These are phyloP conservation scores for Phrynosoma platyrhinos DNA, from an alignment of 2,113 vertebrate species.

Conservation along the genomic window DNA sequence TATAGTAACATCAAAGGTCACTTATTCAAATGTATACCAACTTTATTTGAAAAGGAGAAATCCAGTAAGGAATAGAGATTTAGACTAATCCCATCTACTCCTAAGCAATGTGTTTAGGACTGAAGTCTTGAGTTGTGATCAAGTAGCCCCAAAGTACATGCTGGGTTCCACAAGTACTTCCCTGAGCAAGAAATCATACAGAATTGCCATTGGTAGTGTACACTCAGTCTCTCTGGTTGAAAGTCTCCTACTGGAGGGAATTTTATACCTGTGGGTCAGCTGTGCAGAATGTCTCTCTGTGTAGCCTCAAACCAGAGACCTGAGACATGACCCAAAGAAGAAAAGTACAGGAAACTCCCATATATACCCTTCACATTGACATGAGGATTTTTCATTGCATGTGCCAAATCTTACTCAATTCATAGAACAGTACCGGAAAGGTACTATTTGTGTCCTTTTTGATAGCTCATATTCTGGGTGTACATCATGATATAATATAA, in stretches of 20 bases:
- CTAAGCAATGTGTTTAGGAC: not conserved
- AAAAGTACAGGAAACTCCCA: not conserved
- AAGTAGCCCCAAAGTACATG: not conserved
- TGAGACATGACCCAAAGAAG: not conserved
- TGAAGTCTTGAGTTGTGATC: not conserved
- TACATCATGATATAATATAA: not conserved
- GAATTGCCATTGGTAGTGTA: not conserved
- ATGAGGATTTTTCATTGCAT: not conserved
- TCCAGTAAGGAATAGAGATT: not conserved
- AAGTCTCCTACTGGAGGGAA: not conserved
- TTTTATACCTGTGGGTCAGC: not conserved
- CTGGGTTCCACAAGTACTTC: not conserved
- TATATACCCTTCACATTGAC: not conserved
- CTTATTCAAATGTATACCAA: slow-evolving; percentile 31
- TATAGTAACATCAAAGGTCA: slow-evolving; percentile 44
- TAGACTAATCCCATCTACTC: not conserved
- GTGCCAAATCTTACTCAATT: not conserved
- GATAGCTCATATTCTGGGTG: not conserved
- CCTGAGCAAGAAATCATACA: not conserved
- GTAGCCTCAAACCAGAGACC: not conserved
- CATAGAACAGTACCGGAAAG: not conserved
- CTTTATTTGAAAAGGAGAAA: slow-evolving; percentile 24
- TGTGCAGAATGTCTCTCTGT: not conserved
- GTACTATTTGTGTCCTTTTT: not conserved
- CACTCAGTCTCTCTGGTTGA: not conserved